Base-by-base conservation (phyloP, 2,797 vertebrate species). In the Botia kubotai region DNA sequence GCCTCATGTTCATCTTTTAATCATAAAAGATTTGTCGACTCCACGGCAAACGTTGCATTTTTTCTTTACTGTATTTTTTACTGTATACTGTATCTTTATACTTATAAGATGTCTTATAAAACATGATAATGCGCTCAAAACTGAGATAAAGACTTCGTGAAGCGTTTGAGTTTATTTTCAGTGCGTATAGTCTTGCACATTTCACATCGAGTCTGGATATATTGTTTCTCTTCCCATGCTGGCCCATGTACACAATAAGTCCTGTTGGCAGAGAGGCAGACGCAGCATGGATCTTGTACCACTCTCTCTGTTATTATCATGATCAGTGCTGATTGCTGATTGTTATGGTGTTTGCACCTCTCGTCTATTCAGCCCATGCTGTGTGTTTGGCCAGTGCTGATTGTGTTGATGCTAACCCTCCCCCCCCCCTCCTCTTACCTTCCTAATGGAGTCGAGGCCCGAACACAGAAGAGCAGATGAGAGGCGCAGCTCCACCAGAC, bases 321-420 rank as follows among this genome's bases (percentile, higher is more conserved):
- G 93, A 94, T 94, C 93, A 93, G 92, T 75, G 82, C 91, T 95
- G 94, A 95, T 95, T 95, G 93, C 93, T 92, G 93, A 94, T 94
- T 95, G 93, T 95, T 94, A 91, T 92, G 91, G 92, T 93, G 94
- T 94, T 95, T 93, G 91, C 88, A 89, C 91, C 91, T 92, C 92
- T 93, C 91, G 87, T 92, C 91, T 91, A 87, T 92, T 87, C 87
- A 87, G 86, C 91, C 89, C 94, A 92, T 81, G 93, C 94, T 94
- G 93, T 73, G 91, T 93, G 91, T 94, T 94, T 94, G 94, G 92
- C 90, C 93, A 89, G 90, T 90, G 87, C 91, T 95, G 94, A 95
- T 95, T 95, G 93, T 95, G 93, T 93, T 94, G 93, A 92, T 87
- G 92, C 91, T 91, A 90, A 91, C 90, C 90, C 91, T 81, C 85